These are phyloP conservation scores for Fistularia commersonii DNA, from an alignment of 2,797 vertebrate species.

Conservation along the genomic window DNA sequence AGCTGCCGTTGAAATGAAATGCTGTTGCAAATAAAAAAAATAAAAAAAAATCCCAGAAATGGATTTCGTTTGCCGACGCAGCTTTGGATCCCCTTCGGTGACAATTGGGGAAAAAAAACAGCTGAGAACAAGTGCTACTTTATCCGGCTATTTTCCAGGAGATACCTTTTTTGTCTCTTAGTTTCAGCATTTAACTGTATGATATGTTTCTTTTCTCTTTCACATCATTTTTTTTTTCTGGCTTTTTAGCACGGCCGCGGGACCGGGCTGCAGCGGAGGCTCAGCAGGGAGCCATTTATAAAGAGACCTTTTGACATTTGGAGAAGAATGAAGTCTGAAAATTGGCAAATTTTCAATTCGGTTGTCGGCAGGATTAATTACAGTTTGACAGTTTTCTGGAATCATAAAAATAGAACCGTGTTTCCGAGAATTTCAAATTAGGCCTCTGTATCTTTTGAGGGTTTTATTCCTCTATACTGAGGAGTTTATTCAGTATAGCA, in stretches of 20 bases:
- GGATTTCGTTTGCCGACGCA: too few species aligned
- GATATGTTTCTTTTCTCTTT: too few species aligned
- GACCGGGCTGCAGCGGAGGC: slow-evolving; percentile 7
- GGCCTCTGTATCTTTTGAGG: slow-evolving; percentile 28
- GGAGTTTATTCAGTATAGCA: slow-evolving; percentile 34
- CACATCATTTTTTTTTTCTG: slow-evolving; percentile 1
- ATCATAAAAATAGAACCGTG: slow-evolving; percentile 10
- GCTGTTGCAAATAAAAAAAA: too few species aligned
- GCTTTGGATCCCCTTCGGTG: too few species aligned
- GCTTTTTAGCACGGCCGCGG: not conserved
- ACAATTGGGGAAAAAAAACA: too few species aligned
- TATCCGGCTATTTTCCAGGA: too few species aligned
- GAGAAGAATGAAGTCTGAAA: slow-evolving; percentile 16
- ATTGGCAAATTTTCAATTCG: slow-evolving; percentile 13
- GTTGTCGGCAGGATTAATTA: slow-evolving; percentile 12
- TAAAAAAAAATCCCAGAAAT: too few species aligned
- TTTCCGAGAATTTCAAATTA: slow-evolving; percentile 24
- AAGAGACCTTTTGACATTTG: slow-evolving; percentile 9
- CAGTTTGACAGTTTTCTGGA: slow-evolving; percentile 18
- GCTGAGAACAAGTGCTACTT: too few species aligned
- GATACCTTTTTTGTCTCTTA: too few species aligned
- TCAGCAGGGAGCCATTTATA: slow-evolving; percentile 8
- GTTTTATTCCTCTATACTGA: slow-evolving; percentile 12
- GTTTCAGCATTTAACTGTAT: too few species aligned
- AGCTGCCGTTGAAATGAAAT: not conserved